phyloP scores from a whole-genome alignment of 2,113 vertebrate species.

The Psilopsiagon aymara region DNA sequence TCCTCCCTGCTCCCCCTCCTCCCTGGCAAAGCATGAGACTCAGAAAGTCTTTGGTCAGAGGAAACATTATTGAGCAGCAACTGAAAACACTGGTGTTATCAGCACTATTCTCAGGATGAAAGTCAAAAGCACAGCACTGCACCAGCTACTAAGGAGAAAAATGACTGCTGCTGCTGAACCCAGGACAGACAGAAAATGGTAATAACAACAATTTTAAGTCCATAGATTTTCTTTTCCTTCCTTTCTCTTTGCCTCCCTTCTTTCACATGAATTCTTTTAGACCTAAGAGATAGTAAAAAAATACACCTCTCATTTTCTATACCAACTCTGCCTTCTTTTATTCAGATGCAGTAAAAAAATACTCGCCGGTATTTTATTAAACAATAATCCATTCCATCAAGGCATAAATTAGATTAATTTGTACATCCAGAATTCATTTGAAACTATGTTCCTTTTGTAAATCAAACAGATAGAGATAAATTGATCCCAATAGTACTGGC shows the following conservation, averaged over 20 bases:
- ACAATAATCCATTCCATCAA: background rate
- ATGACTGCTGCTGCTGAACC: no score
- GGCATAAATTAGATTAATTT: background rate
- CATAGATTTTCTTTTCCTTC: background rate
- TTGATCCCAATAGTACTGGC: background rate
- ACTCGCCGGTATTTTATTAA: background rate
- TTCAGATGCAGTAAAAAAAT: background rate
- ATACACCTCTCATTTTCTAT: rapidly evolving
- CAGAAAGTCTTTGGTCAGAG: no score
- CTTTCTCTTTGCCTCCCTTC: background rate
- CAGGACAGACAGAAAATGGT: background rate
- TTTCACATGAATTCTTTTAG: background rate
- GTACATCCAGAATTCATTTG: background rate
- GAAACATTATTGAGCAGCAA: no score
- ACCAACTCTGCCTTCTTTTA: background rate
- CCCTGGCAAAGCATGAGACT: no score
- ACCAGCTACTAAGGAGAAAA: no score
- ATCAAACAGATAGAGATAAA: background rate
- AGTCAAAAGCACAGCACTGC: no score
- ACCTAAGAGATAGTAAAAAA: background rate
- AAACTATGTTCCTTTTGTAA: background rate
- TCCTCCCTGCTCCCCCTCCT: no score
- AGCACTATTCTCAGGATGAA: no score
- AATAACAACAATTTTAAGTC: background rate
- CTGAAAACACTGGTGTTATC: no score